Evolutionary conservation across 2,888 invertebrate species (phyloP).

Genomic region (Oasisia sp.): DNA sequence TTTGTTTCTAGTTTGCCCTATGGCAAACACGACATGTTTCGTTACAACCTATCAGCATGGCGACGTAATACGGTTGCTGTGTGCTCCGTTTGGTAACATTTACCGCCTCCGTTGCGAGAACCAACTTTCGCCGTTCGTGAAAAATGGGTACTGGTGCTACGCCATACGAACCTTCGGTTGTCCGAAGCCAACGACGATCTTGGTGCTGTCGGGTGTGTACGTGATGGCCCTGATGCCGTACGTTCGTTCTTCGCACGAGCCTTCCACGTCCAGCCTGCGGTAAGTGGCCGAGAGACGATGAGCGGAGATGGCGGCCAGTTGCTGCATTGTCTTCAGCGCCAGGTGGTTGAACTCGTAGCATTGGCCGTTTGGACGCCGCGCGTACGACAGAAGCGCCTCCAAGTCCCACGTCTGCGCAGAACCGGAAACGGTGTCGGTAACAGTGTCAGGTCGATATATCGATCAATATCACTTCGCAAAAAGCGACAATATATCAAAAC

Average conservation of each 20-base stretch:
- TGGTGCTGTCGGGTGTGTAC: slow-evolving; percentile 32
- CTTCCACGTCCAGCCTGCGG: not conserved
- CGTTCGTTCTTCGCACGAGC: slow-evolving; percentile 14
- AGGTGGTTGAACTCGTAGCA: slow-evolving; percentile 28
- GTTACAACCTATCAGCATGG: too few relatives aligned
- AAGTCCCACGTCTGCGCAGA: slow-evolving; percentile 31
- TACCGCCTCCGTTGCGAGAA: too few relatives aligned
- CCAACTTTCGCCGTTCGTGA: too few relatives aligned
- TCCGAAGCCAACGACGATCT: slow-evolving; percentile 38
- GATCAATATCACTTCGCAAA: too few relatives aligned
- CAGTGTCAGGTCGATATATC: not conserved
- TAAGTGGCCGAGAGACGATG: not conserved
- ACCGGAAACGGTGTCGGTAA: not conserved
- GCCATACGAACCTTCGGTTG: slow-evolving; percentile 26
- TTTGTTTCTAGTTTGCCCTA: too few relatives aligned
- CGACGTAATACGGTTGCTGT: too few relatives aligned
- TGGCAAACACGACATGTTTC: too few relatives aligned
- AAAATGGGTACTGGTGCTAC: not conserved
- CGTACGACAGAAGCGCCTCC: slow-evolving; percentile 17
- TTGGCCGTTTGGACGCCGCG: slow-evolving; percentile 22
- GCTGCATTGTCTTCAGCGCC: slow-evolving; percentile 34
- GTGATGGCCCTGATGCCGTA: slow-evolving; percentile 36
- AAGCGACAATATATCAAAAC: too few relatives aligned
- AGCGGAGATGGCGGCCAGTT: slow-evolving; percentile 28
- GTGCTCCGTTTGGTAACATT: too few relatives aligned